Evolutionary conservation across 2,888 invertebrate species (phyloP).

Genomic region (Melanotus villosus): DNA sequence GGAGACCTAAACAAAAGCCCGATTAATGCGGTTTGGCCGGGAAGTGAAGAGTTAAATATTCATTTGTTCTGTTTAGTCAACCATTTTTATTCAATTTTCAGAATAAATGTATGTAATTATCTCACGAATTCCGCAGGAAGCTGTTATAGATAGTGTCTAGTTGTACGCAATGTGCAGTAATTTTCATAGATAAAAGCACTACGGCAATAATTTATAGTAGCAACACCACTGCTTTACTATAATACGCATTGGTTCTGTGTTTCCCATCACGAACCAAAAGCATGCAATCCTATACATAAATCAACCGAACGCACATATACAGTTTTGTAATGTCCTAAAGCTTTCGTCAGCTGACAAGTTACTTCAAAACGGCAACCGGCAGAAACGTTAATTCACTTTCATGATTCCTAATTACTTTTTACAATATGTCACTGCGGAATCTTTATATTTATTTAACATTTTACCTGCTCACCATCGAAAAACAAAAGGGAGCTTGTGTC

Average conservation of each 20-base stretch:
- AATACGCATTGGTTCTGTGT: constrained; percentile 18
- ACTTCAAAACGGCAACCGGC: background rate
- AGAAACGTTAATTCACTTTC: no score
- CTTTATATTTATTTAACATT: no score
- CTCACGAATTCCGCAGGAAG: constrained; percentile 30
- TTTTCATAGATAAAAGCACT: constrained; percentile 31
- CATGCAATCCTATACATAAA: constrained; percentile 26
- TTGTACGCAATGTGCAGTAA: constrained; percentile 28
- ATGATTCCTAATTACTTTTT: no score
- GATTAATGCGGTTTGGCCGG: constrained; percentile 14
- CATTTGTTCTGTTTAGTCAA: constrained; percentile 20
- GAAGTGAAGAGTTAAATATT: constrained; percentile 17
- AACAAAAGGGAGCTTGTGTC: no score
- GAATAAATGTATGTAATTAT: constrained; percentile 28
- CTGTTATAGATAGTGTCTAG: constrained; percentile 29
- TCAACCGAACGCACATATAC: background rate
- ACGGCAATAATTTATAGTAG: constrained; percentile 23
- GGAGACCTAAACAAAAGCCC: constrained; percentile 13
- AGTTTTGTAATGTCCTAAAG: background rate
- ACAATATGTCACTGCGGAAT: no score
- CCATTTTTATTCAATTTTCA: constrained; percentile 29
- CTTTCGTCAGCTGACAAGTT: background rate
- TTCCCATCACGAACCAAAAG: constrained; percentile 25
- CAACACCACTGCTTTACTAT: constrained; percentile 20
- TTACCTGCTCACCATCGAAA: no score